Percentiles rank a stretch among this genome's conserved stretches.
Evolutionary conservation across 2,113 vertebrate species (phyloP).

Genomic region (Aplodontia rufa): DNA sequence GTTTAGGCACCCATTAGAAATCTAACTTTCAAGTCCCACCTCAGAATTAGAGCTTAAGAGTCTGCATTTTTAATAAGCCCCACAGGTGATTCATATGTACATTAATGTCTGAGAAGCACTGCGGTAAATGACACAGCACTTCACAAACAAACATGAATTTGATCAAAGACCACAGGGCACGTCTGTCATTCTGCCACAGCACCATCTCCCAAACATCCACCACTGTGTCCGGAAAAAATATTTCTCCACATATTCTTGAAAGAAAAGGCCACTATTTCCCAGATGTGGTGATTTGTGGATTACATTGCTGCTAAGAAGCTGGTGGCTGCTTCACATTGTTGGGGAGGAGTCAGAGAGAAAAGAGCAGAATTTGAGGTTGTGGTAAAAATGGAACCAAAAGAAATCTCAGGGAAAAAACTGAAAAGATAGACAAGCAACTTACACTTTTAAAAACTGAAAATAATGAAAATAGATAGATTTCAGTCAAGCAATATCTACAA

Average conservation of each 20-base stretch:
- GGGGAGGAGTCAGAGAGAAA: background rate
- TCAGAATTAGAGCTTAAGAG: background rate
- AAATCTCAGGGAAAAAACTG: background rate
- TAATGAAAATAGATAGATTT: background rate
- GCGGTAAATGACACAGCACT: background rate
- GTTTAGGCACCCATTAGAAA: background rate
- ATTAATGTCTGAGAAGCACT: background rate
- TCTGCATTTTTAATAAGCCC: background rate
- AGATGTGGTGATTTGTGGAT: background rate
- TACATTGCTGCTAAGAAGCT: background rate
- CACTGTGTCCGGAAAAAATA: background rate
- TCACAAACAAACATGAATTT: background rate
- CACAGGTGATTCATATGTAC: background rate
- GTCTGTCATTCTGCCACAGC: background rate
- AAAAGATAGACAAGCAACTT: background rate
- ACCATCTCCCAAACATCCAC: background rate
- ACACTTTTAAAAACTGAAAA: background rate
- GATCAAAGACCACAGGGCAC: background rate
- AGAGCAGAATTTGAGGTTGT: background rate
- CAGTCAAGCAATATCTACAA: background rate
- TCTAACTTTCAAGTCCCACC: background rate
- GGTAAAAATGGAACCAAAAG: slow-evolving; percentile 29
- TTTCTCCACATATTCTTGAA: background rate
- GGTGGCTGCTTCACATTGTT: background rate
- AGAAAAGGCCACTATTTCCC: background rate